A percentile compares a stretch with the other conserved stretches of the same genome.
phyloP scores from a whole-genome alignment of 1,140 invertebrate genomes.

The Drosophila guanche region DNA sequence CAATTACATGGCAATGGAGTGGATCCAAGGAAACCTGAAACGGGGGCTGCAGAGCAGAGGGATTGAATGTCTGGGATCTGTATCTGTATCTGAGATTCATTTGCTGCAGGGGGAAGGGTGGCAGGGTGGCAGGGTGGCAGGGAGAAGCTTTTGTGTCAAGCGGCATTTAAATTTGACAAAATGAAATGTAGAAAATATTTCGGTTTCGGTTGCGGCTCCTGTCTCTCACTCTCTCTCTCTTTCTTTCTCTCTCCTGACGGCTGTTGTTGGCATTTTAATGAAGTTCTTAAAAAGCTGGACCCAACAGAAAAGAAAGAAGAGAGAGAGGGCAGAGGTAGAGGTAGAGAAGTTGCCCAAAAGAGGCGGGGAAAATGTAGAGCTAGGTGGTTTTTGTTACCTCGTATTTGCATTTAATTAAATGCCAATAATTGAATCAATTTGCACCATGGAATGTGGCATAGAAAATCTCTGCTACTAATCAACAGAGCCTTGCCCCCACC shows the following conservation, averaged over 20 bases:
- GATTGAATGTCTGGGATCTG: slow-evolving; percentile 2
- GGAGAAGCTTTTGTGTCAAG: slow-evolving; percentile 62
- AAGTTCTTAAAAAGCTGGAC: slow-evolving; percentile 54
- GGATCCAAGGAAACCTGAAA: slow-evolving; percentile 8
- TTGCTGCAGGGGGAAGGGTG: slow-evolving; percentile 10
- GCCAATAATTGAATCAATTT: slow-evolving; percentile 80
- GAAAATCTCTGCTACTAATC: slow-evolving; percentile 73
- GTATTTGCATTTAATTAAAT: slow-evolving; percentile 80
- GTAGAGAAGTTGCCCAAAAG: slow-evolving; percentile 15
- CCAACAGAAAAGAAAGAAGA: no score
- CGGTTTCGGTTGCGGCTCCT: slow-evolving; percentile 46
- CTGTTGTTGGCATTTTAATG: slow-evolving; percentile 65
- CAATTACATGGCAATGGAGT: slow-evolving; percentile 69
- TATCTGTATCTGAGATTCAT: slow-evolving; percentile 3
- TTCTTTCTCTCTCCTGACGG: not conserved
- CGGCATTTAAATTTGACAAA: slow-evolving; percentile 72
- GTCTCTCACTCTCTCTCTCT: not conserved
- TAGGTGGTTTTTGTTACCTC: slow-evolving; percentile 30
- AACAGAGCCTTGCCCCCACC: slow-evolving; percentile 28
- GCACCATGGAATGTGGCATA: slow-evolving; percentile 57
- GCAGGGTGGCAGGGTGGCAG: slow-evolving; percentile 4
- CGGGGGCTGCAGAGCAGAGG: not conserved
- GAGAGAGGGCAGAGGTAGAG: not conserved
- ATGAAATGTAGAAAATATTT: slow-evolving; percentile 72
- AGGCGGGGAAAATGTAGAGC: no score